Evolutionary conservation across 2,888 invertebrate genomes (phyloP), one percentile per base, ranked within the genome.

Genomic region (Caenorhabditis macrosperma): DNA sequence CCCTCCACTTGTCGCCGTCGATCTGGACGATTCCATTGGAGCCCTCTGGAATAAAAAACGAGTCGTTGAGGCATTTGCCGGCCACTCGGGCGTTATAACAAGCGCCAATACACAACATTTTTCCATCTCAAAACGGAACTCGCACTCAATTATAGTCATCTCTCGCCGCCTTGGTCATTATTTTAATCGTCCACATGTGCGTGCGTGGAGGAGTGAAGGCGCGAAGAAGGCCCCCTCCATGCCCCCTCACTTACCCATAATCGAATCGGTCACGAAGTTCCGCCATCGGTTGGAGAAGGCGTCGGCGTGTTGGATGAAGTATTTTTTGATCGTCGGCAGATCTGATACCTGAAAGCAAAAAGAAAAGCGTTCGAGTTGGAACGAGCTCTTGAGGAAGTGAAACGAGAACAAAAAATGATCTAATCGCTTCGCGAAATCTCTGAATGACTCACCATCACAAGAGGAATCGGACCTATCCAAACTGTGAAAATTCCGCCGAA

Each of bases 1-100:
- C 88, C 22, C 90, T 83, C 90, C 90, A 90, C 68, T 88, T 89
- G 30, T 87, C 85, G 15, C 90, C 89, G 61, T 89, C 88, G 35
- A 88, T 88, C 80, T 89, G 89, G 6, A 89, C 88, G 6, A 89
- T 85, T 44, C 89, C 89, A 78, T 90, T 89, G 57, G 85, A 82
- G n/a, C 89, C 89, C 50, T 85, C 89, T 89, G 68, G 52, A 85
- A 64, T 26, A 26, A 59, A 38, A 38, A 57, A 59, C 20, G 26
- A 55, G n/a, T n/a, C n/a, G n/a, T n/a, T 52, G 33, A 52, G 52
- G 24, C 20, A 50, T 30, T 28, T 2, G 17, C 30, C 4, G 68
- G 22, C 33, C 33, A 57, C 24, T 66, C 57, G 54, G 26, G 67
- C 59, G 72, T 78, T 68, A 68, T 67, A 74, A 79, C 54, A 69